Evolutionary conservation across 2,797 vertebrate genomes (phyloP), one percentile per base, ranked within the genome.

Genomic region (Apogon hyalosoma): DNA sequence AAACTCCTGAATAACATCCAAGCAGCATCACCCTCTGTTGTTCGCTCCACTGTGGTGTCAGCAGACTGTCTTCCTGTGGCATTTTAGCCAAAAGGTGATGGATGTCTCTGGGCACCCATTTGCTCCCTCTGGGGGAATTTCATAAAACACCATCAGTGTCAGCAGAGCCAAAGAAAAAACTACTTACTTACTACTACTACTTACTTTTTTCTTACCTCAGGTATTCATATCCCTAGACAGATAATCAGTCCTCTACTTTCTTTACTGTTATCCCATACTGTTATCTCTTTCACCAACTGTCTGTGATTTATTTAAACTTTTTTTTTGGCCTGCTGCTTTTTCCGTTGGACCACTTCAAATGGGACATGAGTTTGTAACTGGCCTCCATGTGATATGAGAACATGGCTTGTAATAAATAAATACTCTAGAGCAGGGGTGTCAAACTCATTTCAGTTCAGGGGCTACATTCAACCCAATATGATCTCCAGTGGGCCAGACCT

Each of bases 41-140:
- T 33, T 10, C 7, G 13, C 50, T 72, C 53, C 40, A 12, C 59
- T 82, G 73, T 87, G 60, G 76, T 78, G 82, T 88, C 86, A 87
- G 87, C 87, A 84, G 41, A 78, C 75, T 77, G 79, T 85, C 83
- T 87, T 85, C 79, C 80, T 82, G 72, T 65, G 59, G 63, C 36
- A 56, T 80, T 78, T 87, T 60, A 79, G 66, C 62, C 65, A 71
- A 71, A 68, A 73, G 69, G 75, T 88, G 85, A 90, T 86, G 79
- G 79, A 87, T 87, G 76, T 82, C 75, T 84, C 65, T 58, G 63
- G 64, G 78, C 80, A 77, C 68, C 75, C 54, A 65, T 84, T 63
- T 73, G 70, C 75, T 66, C 49, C 71, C 80, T 59, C 70, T 18
- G 61, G 62, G 55, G 69, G 53, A 72, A 77, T 82, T 82, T 83